Percentiles rank a stretch among this genome's conserved stretches.
Conservation (phyloP, 2,113 vertebrate species). For the Gambusia holbrooki region DNA sequence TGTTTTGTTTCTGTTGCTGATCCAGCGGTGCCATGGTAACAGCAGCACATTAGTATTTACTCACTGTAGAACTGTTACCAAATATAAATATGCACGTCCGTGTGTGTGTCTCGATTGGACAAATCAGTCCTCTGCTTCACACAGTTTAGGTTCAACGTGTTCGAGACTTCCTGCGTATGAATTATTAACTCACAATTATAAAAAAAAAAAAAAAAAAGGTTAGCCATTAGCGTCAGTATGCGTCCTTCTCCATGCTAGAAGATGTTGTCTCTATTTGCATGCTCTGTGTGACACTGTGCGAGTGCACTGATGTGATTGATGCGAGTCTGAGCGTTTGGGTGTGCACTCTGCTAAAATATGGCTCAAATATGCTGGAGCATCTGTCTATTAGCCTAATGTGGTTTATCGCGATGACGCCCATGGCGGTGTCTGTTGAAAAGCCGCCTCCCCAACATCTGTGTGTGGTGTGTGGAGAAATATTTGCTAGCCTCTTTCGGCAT, state of each 20-base stretch:
- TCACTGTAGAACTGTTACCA: conserved; percentile 65
- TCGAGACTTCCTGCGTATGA: conserved; percentile 18
- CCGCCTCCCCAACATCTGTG: conserved; percentile 21
- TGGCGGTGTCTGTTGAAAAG: conserved; percentile 31
- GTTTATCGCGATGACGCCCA: conserved; percentile 49
- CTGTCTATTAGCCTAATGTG: conserved; percentile 49
- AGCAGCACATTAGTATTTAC: conserved; percentile 69
- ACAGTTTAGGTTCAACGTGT: conserved; percentile 15
- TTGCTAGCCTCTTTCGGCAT: conserved; percentile 14
- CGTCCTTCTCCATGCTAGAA: conserved; percentile 8
- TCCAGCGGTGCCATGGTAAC: conserved; percentile 86
- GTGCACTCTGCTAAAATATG: conserved; percentile 29
- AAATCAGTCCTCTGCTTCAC: conserved; percentile 53
- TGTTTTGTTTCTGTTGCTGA: conserved; percentile 43
- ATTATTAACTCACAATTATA: conserved; percentile 14
- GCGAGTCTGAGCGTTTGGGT: conserved; percentile 11
- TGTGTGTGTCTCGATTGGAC: conserved; percentile 76
- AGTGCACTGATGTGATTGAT: not conserved
- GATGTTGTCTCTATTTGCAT: conserved; percentile 5
- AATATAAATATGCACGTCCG: conserved; percentile 41
- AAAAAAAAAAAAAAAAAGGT: conserved; percentile 24
- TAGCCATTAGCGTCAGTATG: conserved; percentile 26
- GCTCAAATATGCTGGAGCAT: conserved; percentile 37
- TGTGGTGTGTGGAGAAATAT: not conserved
- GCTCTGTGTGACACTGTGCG: not conserved